Base-by-base conservation (phyloP, 1,140 invertebrate genomes). In the Brachionus rotundiformis region DNA sequence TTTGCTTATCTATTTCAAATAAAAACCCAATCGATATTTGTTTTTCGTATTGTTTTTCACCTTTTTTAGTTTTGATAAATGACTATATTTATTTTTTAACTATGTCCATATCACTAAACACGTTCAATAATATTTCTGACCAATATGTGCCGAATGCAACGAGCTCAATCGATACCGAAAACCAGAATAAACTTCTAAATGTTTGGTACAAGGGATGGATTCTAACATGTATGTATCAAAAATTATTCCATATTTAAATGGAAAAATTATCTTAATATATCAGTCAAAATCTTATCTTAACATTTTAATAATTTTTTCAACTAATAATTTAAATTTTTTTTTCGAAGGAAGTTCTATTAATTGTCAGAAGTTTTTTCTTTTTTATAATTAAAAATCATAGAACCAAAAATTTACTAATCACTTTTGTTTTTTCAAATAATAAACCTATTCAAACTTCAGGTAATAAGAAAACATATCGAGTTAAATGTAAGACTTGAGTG, bases 151-250 rank as follows among this genome's bases (percentile, higher is more conserved):
- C 63, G 5, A 44, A 73, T 25, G 4, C 36, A 44, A 19, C 47
- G 1, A 73, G 16, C 27, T 19, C 36, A 25, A 41, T 73, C 10
- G 68, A 73, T 5, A 73, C 7, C 13, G 2, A 44, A 8, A 7
- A 16, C 8, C 16, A 36, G n/a, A 11, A 36, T 39, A 47, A 73
- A 27, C 11, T 2, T 11, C 16, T 39, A 73, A 73, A 73, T 13
- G 13, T 44, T 25, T 44, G 36, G 19, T 73, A 73, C 36, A 73
- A 73, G 19, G 68, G 68, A 73, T 73, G 68, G 68, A 73, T 73
- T 44, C 19, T 73, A 19, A 73, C 68, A 44, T 73, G 68, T 73
- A 44, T 44, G 68, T 73, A 73, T 68, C 47, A 54, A 23, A 25
- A 19, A 19, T 54, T 39, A 1, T 6, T 39, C 13, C n/a, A n/a